Evolutionary conservation across 1,140 invertebrate species (phyloP).

Genomic region (Callitettix versicolor): DNA sequence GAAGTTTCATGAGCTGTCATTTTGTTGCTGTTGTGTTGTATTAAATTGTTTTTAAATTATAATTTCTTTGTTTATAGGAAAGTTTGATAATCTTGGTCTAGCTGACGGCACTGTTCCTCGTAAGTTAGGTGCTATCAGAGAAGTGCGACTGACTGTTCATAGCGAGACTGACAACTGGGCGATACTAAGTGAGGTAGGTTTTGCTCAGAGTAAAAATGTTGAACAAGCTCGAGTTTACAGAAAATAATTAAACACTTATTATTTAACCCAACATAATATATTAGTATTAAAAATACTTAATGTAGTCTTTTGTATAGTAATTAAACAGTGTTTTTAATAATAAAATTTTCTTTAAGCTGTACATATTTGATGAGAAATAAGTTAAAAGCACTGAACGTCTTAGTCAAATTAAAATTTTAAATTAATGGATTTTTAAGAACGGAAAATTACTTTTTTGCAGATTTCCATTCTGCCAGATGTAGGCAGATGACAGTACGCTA

Average conservation of each 20-base stretch:
- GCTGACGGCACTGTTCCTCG: conserved; percentile 58
- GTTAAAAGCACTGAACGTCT: background rate
- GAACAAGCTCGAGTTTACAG: background rate
- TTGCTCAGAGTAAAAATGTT: background rate
- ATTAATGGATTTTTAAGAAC: background rate
- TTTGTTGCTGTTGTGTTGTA: too few relatives aligned
- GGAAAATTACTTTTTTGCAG: background rate
- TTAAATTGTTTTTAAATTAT: background rate
- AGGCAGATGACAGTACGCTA: conserved; percentile 6
- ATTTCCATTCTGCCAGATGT: conserved; percentile 4
- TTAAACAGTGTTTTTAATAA: background rate
- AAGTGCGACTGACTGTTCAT: conserved; percentile 63
- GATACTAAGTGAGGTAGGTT: conserved; percentile 74
- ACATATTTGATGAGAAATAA: background rate
- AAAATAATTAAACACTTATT: background rate
- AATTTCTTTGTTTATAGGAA: conserved; percentile 38
- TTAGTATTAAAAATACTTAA: background rate
- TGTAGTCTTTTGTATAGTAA: background rate
- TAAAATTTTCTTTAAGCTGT: background rate
- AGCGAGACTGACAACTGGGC: conserved; percentile 80
- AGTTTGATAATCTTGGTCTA: conserved; percentile 67
- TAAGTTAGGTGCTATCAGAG: conserved; percentile 53
- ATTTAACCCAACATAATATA: background rate
- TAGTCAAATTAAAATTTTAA: background rate
- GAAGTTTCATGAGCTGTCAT: background rate